Base-by-base conservation (phyloP, 2,888 invertebrate species). In the Oeneis ivallda region DNA sequence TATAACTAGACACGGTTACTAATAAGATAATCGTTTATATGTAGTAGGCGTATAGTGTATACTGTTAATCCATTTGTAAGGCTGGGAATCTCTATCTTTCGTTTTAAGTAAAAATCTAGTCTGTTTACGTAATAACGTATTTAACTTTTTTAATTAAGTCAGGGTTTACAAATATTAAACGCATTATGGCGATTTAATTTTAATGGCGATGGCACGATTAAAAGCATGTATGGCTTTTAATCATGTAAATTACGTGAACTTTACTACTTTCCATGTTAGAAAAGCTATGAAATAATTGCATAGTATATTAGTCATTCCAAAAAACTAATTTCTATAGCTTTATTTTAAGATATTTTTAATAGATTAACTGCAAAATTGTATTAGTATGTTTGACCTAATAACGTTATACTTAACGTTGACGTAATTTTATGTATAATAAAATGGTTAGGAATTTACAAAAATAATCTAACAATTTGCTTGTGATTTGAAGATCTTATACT, bases 31-130 rank as follows among this genome's bases (percentile, higher is more conserved):
- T 71, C 64, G 69, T 72, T 71, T 65, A 67, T 66, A 66, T 71
- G 68, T 71, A 69, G 67, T 71, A 70, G 62, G 60, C 60, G 65
- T 69, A 68, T 37, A 37, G 37, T 6, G 37, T 26, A 37, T 71
- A 70, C 71, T 74, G 71, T 70, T 70, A 70, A 70, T 67, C 64
- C 65, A 68, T 68, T 67, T 67, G 70, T 69, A 71, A 70, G 72
- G 70, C 68, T 70, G 71, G 74, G 69, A 73, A 74, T 76, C 72
- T 76, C 75, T 69, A 70, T 67, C 54, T 68, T 64, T 67, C 64
- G 64, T 60, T 68, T 54, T 63, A 66, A 58, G 63, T 63, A 47
- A 65, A 66, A 66, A 52, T 70, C 69, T 71, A 72, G 69, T 70
- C 69, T 62, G 58, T 66, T 52, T 56, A 65, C 49, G 64, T 50